Evolutionary conservation across 30 jellyfish, hydroid and myxozoan species (phyloP).

Genomic region (Cassiopea andromeda): DNA sequence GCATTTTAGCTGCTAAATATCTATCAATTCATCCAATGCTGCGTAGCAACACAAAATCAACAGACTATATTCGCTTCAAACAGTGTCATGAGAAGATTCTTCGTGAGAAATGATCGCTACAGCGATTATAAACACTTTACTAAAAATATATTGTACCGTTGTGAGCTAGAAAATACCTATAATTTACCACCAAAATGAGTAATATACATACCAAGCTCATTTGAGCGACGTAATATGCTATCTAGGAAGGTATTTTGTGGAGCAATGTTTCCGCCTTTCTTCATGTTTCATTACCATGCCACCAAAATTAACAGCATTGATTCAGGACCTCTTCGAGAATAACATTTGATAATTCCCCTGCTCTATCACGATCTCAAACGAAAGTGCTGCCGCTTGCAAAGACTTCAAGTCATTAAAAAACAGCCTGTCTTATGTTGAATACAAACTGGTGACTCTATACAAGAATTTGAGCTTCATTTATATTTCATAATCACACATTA

Average conservation of each 20-base stretch:
- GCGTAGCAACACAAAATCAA: neutral
- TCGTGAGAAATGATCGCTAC: neutral
- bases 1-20: neutral
- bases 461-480: slow-evolving; percentile 20
- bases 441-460: slow-evolving; percentile 52
- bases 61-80: neutral
- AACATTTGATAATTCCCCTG: neutral
- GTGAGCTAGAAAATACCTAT: no score
- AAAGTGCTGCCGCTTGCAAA: neutral
- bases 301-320: neutral
- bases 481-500: slow-evolving; percentile 40
- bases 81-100: neutral
- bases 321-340: neutral
- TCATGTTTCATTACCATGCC: slow-evolving; percentile 26
- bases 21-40: neutral
- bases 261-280: slow-evolving; percentile 46
- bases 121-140: neutral
- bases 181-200: neutral
- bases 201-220: slow-evolving; percentile 68
- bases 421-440: neutral
- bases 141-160: no score
- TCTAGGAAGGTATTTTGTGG: slow-evolving; percentile 83
- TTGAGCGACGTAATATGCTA: slow-evolving; percentile 65
- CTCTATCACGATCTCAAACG: neutral
- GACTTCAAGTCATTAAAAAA: neutral